Conservation (phyloP, 2,888 invertebrate species). For the Teinopalpus imperialis region DNA sequence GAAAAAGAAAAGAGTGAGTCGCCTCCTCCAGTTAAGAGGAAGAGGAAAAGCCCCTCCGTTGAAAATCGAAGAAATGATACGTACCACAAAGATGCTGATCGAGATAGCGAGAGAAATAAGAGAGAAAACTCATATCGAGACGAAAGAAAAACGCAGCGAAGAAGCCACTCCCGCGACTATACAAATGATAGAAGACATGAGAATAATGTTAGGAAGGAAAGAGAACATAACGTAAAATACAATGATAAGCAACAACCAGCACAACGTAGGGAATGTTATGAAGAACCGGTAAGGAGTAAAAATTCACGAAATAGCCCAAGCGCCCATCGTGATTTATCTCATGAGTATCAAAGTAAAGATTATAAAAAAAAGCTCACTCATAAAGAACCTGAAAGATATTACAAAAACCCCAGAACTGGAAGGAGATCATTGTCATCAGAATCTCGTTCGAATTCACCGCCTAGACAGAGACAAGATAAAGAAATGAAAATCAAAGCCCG, state of each 20-base stretch:
- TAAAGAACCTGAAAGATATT: slow-evolving; percentile 48
- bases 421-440: slow-evolving; percentile 53
- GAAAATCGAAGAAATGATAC: slow-evolving; percentile 40
- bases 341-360: slow-evolving; percentile 51
- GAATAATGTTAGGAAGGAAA: slow-evolving; percentile 40
- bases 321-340: slow-evolving; percentile 51
- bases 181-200: slow-evolving; percentile 42
- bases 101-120: slow-evolving; percentile 36
- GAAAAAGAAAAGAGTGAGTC: slow-evolving; percentile 51
- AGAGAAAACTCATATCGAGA: slow-evolving; percentile 44
- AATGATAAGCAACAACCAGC: slow-evolving; percentile 29
- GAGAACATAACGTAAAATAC: slow-evolving; percentile 44
- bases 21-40: slow-evolving; percentile 60
- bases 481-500: slow-evolving; percentile 31
- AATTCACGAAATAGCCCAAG: slow-evolving; percentile 49
- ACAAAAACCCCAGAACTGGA: slow-evolving; percentile 42
- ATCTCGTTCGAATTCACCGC: slow-evolving; percentile 50
- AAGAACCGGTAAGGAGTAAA: slow-evolving; percentile 41
- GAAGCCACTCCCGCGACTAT: slow-evolving; percentile 47
- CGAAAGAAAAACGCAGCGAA: slow-evolving; percentile 40
- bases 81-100: slow-evolving; percentile 23
- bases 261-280: slow-evolving; percentile 41
- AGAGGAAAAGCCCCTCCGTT: slow-evolving; percentile 53
- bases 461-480: slow-evolving; percentile 38
- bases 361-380: slow-evolving; percentile 45